Percentiles rank a stretch among this genome's conserved stretches.
These are phyloP conservation scores for Drosophila busckii DNA, from an alignment of 1,140 invertebrate genomes.

Conservation along the genomic window DNA sequence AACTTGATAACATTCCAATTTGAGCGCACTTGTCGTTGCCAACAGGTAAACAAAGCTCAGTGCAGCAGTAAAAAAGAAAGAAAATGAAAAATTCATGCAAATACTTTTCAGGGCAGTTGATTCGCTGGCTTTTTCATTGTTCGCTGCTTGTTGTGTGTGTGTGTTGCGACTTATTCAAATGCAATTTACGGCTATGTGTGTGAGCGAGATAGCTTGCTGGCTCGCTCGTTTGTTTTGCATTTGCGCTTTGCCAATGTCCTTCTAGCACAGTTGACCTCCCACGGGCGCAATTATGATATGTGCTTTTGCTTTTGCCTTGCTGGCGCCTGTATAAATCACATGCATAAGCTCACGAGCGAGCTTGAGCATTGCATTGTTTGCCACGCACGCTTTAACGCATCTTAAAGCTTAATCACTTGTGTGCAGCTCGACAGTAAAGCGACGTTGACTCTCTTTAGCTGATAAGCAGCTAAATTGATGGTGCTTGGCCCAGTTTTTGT, in stretches of 20 bases:
- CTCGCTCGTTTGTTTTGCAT: slow-evolving; percentile 9
- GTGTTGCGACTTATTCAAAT: slow-evolving; percentile 40
- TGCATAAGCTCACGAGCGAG: slow-evolving; percentile 10
- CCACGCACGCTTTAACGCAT: slow-evolving; percentile 5
- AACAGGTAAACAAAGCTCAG: slow-evolving; percentile 25
- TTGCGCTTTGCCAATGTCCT: slow-evolving; percentile 17
- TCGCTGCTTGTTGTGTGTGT: not conserved
- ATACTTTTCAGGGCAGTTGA: slow-evolving; percentile 23
- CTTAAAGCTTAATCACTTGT: slow-evolving; percentile 42
- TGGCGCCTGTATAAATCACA: slow-evolving; percentile 5
- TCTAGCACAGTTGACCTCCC: slow-evolving; percentile 48
- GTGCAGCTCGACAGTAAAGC: slow-evolving; percentile 45
- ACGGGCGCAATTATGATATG: slow-evolving; percentile 44
- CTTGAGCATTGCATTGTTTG: too few species aligned
- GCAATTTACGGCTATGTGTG: slow-evolving; percentile 46
- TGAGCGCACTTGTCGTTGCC: slow-evolving; percentile 5
- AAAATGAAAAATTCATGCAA: slow-evolving; percentile 3
- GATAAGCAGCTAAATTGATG: slow-evolving; percentile 57
- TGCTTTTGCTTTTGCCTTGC: slow-evolving; percentile 1
- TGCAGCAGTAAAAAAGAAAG: slow-evolving; percentile 23
- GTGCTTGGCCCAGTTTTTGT: slow-evolving; percentile 15
- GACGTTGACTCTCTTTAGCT: slow-evolving; percentile 22
- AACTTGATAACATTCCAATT: slow-evolving; percentile 55
- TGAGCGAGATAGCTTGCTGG: not conserved
- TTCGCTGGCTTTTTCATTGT: slow-evolving; percentile 14